A percentile compares a stretch with the other conserved stretches of the same genome.
phyloP scores from a whole-genome alignment of 2,113 vertebrate species.

The Seriola aureovittata region DNA sequence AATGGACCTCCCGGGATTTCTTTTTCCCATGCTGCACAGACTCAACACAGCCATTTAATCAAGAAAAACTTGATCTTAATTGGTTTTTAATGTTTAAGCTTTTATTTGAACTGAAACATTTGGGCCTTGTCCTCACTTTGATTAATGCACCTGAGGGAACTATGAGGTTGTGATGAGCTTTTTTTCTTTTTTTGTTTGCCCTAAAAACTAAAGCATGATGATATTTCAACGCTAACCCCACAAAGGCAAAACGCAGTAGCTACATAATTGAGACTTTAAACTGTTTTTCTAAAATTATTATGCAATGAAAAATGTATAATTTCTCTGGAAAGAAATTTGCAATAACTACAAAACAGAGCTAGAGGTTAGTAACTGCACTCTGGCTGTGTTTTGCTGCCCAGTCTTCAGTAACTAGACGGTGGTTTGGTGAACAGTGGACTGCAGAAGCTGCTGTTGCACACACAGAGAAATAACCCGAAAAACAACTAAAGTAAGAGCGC shows the following conservation, averaged over 20 bases:
- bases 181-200: not conserved
- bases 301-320: not conserved
- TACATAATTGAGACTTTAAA: too few species aligned
- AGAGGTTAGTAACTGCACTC: too few species aligned
- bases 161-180: not conserved
- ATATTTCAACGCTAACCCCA: not conserved
- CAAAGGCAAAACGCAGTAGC: not conserved
- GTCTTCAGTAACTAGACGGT: too few species aligned
- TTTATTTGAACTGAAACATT: not conserved
- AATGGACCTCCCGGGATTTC: constrained; percentile 6
- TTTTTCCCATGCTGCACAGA: not conserved
- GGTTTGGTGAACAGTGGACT: too few species aligned
- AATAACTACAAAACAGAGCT: not conserved
- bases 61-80: not conserved
- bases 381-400: too few species aligned
- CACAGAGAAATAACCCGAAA: too few species aligned
- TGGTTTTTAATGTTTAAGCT: not conserved
- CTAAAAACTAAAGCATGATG: not conserved
- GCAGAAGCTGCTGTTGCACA: too few species aligned
- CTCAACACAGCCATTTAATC: not conserved
- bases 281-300: too few species aligned
- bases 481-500: too few species aligned
- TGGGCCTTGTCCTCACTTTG: not conserved
- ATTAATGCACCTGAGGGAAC: not conserved
- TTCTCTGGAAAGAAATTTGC: not conserved